phyloP scores from a whole-genome alignment of 2,113 vertebrate species.

The Podarcis raffonei region DNA sequence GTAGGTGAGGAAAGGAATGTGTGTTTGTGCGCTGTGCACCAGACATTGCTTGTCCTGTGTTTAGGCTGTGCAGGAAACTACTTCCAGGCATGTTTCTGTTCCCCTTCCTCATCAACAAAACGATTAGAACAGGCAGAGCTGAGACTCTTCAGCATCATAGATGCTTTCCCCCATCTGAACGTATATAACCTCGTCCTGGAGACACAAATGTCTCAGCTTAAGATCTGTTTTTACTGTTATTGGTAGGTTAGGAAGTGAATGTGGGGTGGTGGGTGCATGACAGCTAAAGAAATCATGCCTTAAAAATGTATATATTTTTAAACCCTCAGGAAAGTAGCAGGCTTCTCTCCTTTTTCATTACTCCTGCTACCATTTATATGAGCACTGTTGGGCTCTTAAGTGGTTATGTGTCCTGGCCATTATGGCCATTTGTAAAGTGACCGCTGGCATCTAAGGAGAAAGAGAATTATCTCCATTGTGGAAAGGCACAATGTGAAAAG shows the following conservation, averaged over 20 bases:
- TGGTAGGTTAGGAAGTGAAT: background rate
- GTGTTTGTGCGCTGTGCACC: background rate
- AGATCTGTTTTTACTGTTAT: background rate
- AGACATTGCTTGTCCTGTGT: background rate
- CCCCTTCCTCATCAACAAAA: background rate
- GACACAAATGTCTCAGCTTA: background rate
- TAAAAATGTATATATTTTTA: background rate
- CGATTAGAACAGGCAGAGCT: background rate
- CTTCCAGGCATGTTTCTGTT: background rate
- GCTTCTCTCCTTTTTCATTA: background rate
- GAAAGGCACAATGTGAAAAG: background rate
- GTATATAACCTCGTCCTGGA: background rate
- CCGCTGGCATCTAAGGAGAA: conserved; percentile 28
- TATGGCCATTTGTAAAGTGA: background rate
- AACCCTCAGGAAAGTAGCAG: background rate
- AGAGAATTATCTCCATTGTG: conserved; percentile 17
- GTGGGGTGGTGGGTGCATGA: background rate
- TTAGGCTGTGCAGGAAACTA: background rate
- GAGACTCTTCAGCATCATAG: background rate
- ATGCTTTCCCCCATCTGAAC: background rate
- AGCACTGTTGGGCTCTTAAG: background rate
- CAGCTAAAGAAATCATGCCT: conserved; percentile 3
- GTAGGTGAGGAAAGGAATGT: background rate
- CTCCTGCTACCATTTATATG: background rate
- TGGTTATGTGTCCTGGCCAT: background rate